Percentiles rank a stretch among this genome's conserved stretches.
Evolutionary conservation across 2,113 vertebrate species (phyloP).

Genomic region (Salvelinus fontinalis): DNA sequence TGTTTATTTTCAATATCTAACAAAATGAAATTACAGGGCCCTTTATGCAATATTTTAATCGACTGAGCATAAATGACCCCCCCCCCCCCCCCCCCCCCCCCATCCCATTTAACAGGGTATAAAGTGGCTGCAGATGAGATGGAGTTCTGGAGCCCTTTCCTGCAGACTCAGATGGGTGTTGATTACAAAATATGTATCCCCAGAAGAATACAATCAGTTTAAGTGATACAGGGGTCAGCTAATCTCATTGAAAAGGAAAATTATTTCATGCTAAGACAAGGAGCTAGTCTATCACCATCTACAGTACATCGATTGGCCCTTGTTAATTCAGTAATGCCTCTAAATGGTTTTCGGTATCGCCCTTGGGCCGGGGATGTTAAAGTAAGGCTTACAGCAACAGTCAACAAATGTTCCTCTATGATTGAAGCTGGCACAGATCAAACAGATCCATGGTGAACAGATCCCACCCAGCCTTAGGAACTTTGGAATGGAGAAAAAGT

Average conservation of each 20-base stretch:
- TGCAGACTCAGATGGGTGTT: conserved; percentile 36
- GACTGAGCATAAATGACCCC: conserved; percentile 47
- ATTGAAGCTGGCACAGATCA: conserved; percentile 57
- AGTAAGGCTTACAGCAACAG: neutral
- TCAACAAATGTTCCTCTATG: conserved; percentile 37
- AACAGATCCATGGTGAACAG: conserved; percentile 65
- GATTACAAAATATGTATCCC: conserved; percentile 56
- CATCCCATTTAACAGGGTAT: conserved; percentile 44
- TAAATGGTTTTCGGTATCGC: conserved; percentile 33
- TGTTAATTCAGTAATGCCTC: conserved; percentile 55
- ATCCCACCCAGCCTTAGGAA: conserved; percentile 43
- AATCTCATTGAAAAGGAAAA: conserved; percentile 60
- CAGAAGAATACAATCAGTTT: conserved; percentile 50
- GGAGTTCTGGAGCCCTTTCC: conserved; percentile 51
- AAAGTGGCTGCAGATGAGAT: conserved; percentile 61
- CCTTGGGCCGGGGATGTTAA: neutral
- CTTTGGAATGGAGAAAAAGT: conserved; percentile 52
- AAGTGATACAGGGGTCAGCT: conserved; percentile 66
- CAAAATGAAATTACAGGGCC: conserved; percentile 61
- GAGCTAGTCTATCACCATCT: conserved; percentile 46
- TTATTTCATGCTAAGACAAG: conserved; percentile 37
- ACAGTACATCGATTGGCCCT: conserved; percentile 26
- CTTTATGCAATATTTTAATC: conserved; percentile 42
- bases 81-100: conserved; percentile 36
- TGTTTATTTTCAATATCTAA: conserved; percentile 51